These are phyloP conservation scores for Diplazon laetatorius DNA, from an alignment of 2,888 invertebrate species.

Conservation along the genomic window DNA sequence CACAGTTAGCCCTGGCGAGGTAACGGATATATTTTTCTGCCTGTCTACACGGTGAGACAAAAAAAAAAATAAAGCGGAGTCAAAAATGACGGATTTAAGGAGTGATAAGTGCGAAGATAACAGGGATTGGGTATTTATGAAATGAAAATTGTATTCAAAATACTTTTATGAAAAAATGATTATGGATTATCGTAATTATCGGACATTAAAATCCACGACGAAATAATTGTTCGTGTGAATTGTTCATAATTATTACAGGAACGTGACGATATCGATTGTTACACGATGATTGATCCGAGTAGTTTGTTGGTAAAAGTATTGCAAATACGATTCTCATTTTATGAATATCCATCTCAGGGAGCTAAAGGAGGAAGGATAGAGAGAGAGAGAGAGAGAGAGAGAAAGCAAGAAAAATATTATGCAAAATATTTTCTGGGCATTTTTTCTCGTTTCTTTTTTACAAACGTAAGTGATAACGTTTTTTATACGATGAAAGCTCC, in stretches of 20 bases:
- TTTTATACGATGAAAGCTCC: conserved; percentile 57
- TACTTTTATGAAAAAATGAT: too few relatives aligned
- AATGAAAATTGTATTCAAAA: too few relatives aligned
- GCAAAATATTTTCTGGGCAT: conserved; percentile 73
- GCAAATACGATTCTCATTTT: too few relatives aligned
- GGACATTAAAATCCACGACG: too few relatives aligned
- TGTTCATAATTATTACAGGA: too few relatives aligned
- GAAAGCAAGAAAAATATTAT: conserved; percentile 64
- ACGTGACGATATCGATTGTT: too few relatives aligned
- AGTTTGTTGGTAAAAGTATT: too few relatives aligned
- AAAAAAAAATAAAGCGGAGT: conserved; percentile 56
- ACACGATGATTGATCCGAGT: too few relatives aligned
- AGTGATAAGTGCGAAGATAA: too few relatives aligned
- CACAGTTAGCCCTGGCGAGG: conserved; percentile 42
- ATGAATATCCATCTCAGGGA: conserved; percentile 9
- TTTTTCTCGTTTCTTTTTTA: conserved; percentile 68
- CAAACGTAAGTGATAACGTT: conserved; percentile 58
- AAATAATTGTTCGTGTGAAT: too few relatives aligned
- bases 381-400: conserved; percentile 34
- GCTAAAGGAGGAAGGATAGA: neutral
- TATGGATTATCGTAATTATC: too few relatives aligned
- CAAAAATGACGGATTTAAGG: conserved; percentile 49
- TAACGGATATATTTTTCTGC: conserved; percentile 76
- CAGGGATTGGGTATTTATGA: too few relatives aligned
- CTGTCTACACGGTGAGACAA: conserved; percentile 70